Evolutionary conservation across 2,888 invertebrate genomes (phyloP).

Genomic region (Dasysyrphus albostriatus): DNA sequence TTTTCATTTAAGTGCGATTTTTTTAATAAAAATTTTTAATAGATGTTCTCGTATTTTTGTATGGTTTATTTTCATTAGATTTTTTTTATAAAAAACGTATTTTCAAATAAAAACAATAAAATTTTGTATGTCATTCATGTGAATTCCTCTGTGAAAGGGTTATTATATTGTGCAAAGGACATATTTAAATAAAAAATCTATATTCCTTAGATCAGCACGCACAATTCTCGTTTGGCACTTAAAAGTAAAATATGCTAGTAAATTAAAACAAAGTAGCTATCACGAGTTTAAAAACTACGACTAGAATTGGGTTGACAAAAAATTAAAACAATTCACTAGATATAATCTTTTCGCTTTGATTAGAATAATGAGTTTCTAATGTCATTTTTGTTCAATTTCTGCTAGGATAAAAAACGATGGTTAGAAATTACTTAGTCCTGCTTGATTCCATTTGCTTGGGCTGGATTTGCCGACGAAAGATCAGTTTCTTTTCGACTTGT

Average conservation of each 20-base stretch:
- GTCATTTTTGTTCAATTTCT: conserved; percentile 61
- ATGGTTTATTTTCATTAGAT: conserved; percentile 45
- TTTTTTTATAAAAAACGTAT: conserved; percentile 60
- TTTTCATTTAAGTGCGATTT: too few relatives aligned
- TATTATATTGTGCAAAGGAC: conserved; percentile 64
- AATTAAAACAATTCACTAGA: conserved; percentile 53
- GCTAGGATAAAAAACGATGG: conserved; percentile 22
- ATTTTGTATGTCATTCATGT: conserved; percentile 42
- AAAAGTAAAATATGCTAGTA: conserved; percentile 69
- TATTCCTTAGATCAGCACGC: conserved; percentile 42
- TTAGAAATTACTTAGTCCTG: conserved; percentile 84
- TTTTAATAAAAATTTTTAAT: too few relatives aligned
- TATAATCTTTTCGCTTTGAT: conserved; percentile 56
- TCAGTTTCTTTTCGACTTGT: conserved; percentile 86
- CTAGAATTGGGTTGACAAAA: conserved; percentile 63
- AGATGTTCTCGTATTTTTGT: conserved; percentile 21
- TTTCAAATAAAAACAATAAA: conserved; percentile 44
- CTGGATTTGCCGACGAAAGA: conserved; percentile 84
- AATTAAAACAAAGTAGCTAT: conserved; percentile 67
- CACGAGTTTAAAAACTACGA: conserved; percentile 73
- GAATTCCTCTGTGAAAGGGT: conserved; percentile 45
- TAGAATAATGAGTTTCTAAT: conserved; percentile 49
- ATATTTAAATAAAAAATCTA: conserved; percentile 47
- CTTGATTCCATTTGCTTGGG: conserved; percentile 87
- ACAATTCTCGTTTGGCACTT: conserved; percentile 73